Evolutionary conservation across 2,797 vertebrate species (phyloP).

Genomic region (Xerus rutilus): DNA sequence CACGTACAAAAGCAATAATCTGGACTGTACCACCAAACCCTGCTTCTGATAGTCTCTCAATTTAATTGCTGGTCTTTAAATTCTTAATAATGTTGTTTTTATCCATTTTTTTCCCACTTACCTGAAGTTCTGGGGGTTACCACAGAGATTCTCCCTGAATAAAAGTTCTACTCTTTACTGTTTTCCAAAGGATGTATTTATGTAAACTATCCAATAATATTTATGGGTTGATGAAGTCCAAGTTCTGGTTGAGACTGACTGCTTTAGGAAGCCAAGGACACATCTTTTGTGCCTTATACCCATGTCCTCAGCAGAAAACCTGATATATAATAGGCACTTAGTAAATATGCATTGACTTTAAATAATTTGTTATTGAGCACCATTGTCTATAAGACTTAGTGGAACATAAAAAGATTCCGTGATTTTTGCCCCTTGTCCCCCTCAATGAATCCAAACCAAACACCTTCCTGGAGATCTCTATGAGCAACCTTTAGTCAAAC

Average conservation of each 20-base stretch:
- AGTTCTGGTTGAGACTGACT: background rate
- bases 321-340: background rate
- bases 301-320: background rate
- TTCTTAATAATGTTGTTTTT: background rate
- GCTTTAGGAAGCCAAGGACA: background rate
- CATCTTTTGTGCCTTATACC: background rate
- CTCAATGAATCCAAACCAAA: slow-evolving; percentile 14
- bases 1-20: background rate
- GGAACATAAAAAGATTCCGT: background rate
- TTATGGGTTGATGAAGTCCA: background rate
- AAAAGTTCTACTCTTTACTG: background rate
- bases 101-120: background rate
- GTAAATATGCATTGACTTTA: background rate
- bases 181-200: background rate
- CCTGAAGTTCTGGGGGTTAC: background rate
- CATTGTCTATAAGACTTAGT: background rate
- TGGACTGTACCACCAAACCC: background rate
- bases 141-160: background rate
- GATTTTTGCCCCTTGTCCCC: background rate
- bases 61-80: background rate
- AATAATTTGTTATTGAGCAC: background rate
- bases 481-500: background rate
- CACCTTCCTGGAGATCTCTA: background rate
- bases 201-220: background rate
- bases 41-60: background rate